Conservation (phyloP, 2,797 vertebrate genomes). For the Anguilla megastoma region DNA sequence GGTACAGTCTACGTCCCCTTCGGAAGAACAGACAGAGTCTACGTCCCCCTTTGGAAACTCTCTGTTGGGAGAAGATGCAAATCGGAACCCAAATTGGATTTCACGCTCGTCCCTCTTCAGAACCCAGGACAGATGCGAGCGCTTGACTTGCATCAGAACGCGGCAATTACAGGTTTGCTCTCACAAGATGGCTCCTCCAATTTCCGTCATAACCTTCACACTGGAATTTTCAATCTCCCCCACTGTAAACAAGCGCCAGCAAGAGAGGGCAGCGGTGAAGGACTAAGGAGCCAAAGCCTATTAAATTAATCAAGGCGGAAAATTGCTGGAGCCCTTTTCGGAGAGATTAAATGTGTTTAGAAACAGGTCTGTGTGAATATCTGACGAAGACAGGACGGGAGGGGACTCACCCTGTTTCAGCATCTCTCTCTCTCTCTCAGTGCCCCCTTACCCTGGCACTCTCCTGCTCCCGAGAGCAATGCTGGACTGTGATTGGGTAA, state of each 20-base stretch:
- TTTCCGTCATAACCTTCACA: constrained; percentile 43
- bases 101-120: constrained; percentile 45
- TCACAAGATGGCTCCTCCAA: constrained; percentile 18
- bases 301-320: constrained; percentile 46
- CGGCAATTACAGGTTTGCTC: constrained; percentile 35
- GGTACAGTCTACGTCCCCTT: too few species aligned
- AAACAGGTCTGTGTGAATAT: constrained; percentile 41
- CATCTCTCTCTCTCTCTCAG: neutral
- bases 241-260: constrained; percentile 22
- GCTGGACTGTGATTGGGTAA: neutral
- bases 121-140: constrained; percentile 29
- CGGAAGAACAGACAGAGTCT: too few species aligned
- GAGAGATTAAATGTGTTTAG: constrained; percentile 48
- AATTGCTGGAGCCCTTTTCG: constrained; percentile 29
- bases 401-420: constrained; percentile 3
- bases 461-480: neutral
- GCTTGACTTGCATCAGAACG: constrained; percentile 36
- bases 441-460: neutral
- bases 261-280: constrained; percentile 26
- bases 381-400: constrained; percentile 16
- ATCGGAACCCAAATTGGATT: constrained; percentile 51
- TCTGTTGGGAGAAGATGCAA: constrained; percentile 21
- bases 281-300: constrained; percentile 36
- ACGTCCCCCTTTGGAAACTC: neutral
- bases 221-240: constrained; percentile 34